phyloP scores from a whole-genome alignment of 2,797 vertebrate species.

The Kryptolebias ocellatus region DNA sequence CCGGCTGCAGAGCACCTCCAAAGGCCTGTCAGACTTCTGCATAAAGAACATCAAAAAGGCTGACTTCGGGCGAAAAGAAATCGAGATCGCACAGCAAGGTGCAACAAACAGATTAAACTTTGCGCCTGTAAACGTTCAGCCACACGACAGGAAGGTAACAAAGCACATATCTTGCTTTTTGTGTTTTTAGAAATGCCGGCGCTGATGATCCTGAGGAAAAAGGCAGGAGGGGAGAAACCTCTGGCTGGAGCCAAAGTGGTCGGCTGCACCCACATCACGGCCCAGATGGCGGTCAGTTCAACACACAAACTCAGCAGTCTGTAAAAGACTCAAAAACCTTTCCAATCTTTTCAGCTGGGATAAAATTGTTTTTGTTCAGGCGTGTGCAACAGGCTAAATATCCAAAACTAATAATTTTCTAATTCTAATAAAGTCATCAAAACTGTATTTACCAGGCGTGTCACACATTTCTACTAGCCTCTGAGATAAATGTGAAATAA shows the following conservation, averaged over 20 bases:
- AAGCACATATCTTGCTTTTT: background rate
- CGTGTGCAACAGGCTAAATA: too few relatives aligned
- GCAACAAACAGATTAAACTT: background rate
- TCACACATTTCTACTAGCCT: too few relatives aligned
- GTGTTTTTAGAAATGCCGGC: slow-evolving; percentile 89
- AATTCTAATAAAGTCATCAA: too few relatives aligned
- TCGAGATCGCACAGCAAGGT: slow-evolving; percentile 91
- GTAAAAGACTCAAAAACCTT: too few relatives aligned
- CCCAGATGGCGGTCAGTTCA: slow-evolving; percentile 90
- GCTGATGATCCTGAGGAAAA: slow-evolving; percentile 91
- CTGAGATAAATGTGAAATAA: too few relatives aligned
- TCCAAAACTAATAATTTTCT: too few relatives aligned
- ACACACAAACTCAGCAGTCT: slow-evolving; percentile 11
- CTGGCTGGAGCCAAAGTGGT: slow-evolving; percentile 92
- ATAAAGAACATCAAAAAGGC: slow-evolving; percentile 93
- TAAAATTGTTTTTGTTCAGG: too few relatives aligned
- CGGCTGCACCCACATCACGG: slow-evolving; percentile 94
- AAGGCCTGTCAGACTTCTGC: slow-evolving; percentile 89
- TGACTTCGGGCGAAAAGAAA: slow-evolving; percentile 89
- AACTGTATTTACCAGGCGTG: too few relatives aligned
- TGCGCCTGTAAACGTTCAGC: too few relatives aligned
- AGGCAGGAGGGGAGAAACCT: slow-evolving; percentile 90
- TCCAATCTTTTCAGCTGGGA: too few relatives aligned
- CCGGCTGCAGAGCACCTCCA: slow-evolving; percentile 88
- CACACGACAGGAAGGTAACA: background rate